Percentiles rank a stretch among this genome's conserved stretches.
phyloP scores from a whole-genome alignment of 2,888 invertebrate species.

The Formica aserva region DNA sequence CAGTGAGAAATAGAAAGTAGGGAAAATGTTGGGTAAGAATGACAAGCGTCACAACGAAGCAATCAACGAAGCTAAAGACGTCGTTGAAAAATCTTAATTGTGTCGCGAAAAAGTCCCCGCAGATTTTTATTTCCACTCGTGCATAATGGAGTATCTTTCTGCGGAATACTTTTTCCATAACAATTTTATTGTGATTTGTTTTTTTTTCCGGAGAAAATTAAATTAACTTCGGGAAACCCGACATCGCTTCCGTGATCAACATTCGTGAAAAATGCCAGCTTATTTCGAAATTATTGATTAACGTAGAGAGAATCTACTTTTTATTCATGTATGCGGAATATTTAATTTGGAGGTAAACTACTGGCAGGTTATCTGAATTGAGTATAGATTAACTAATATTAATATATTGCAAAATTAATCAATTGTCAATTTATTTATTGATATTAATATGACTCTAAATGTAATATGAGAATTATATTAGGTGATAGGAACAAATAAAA shows the following conservation, averaged over 20 bases:
- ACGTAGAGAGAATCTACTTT: background rate
- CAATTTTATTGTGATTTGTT: background rate
- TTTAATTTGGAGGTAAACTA: background rate
- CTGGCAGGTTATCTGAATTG: background rate
- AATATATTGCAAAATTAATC: background rate
- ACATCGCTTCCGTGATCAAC: background rate
- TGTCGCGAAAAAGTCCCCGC: background rate
- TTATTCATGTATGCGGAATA: background rate
- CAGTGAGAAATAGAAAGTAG: conserved; percentile 71
- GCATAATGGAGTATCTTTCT: conserved; percentile 21
- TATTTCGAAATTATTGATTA: background rate
- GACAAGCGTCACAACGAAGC: conserved; percentile 20
- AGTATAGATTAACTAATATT: background rate
- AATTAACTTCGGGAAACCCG: conserved; percentile 2
- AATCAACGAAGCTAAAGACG: conserved; percentile 10
- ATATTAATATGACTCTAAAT: background rate
- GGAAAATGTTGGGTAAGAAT: conserved; percentile 68
- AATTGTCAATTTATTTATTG: background rate
- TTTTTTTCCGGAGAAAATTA: conserved; percentile 1
- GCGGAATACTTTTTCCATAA: conserved; percentile 26
- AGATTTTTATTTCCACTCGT: conserved; percentile 27
- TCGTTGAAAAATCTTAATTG: conserved; percentile 15
- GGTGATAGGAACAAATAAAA: background rate
- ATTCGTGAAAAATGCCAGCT: background rate
- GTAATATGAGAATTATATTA: background rate